A percentile compares a stretch with the other conserved stretches of the same genome.
Conservation (phyloP, 2,888 invertebrate genomes). For the Dryomyza anilis region DNA sequence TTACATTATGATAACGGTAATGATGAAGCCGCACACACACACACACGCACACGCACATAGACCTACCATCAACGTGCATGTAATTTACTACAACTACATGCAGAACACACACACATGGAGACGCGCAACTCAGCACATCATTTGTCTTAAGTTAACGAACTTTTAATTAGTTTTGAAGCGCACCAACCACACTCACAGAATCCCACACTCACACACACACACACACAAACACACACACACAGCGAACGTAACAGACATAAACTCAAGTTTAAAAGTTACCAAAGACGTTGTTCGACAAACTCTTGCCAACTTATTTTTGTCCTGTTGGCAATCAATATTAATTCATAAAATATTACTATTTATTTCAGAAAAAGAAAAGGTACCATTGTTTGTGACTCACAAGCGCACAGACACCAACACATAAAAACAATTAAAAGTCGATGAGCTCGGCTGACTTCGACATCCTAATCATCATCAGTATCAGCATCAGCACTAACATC, state of each 20-base stretch:
- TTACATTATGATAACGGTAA: slow-evolving; percentile 1
- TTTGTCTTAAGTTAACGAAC: slow-evolving; percentile 24
- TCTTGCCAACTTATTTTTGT: no score
- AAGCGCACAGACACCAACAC: no score
- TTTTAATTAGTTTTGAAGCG: slow-evolving; percentile 24
- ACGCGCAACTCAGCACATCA: slow-evolving; percentile 8
- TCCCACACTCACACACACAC: not conserved
- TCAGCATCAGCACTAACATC: no score
- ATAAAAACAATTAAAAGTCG: no score
- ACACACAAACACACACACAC: not conserved
- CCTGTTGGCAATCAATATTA: no score
- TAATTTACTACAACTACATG: not conserved
- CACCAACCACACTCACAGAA: not conserved
- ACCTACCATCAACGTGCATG: not conserved
- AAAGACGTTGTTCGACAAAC: no score
- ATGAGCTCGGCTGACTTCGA: no score
- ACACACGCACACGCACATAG: not conserved
- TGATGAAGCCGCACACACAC: not conserved
- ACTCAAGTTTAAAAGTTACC: no score
- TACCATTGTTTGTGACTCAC: no score
- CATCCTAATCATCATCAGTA: no score
- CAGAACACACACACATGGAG: not conserved
- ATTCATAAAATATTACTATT: no score
- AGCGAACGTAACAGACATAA: not conserved
- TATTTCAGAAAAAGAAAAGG: no score